Conservation (phyloP, 2,888 invertebrate species). For the Eumerus sabulonum region DNA sequence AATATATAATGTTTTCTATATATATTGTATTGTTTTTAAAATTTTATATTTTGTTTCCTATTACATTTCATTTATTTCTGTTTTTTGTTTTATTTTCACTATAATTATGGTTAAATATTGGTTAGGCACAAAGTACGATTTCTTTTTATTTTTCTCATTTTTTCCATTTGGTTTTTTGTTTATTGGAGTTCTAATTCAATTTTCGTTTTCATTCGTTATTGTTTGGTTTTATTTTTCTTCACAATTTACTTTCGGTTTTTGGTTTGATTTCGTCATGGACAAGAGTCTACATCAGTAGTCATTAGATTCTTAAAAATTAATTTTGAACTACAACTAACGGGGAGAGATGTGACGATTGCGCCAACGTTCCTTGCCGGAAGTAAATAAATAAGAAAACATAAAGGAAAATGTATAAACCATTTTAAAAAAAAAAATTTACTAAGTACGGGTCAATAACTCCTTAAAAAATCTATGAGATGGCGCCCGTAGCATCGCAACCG, state of each 20-base stretch:
- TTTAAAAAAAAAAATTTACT: too few relatives aligned
- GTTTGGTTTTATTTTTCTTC: too few relatives aligned
- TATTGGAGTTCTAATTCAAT: slow-evolving; percentile 52
- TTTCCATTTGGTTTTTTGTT: slow-evolving; percentile 13
- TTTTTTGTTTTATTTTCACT: slow-evolving; percentile 68
- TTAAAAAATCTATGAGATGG: too few relatives aligned
- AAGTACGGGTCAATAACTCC: too few relatives aligned
- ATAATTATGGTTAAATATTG: slow-evolving; percentile 72
- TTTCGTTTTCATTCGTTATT: slow-evolving; percentile 21
- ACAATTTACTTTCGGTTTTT: slow-evolving; percentile 34
- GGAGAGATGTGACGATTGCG: too few relatives aligned
- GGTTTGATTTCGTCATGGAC: slow-evolving; percentile 17
- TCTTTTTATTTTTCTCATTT: slow-evolving; percentile 67
- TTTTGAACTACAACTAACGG: too few relatives aligned
- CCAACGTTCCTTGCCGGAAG: too few relatives aligned
- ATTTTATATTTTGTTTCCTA: slow-evolving; percentile 42
- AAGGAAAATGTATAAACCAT: too few relatives aligned
- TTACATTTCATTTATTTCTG: slow-evolving; percentile 65
- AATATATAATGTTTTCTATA: slow-evolving; percentile 53
- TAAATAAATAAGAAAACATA: too few relatives aligned
- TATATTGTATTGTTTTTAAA: slow-evolving; percentile 24
- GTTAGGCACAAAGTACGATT: slow-evolving; percentile 77
- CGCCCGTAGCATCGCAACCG: too few relatives aligned
- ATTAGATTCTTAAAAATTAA: background rate
- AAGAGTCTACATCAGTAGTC: slow-evolving; percentile 22